These are phyloP conservation scores for Geopemphigus sp. DNA, from an alignment of 1,140 invertebrate genomes.

Conservation along the genomic window DNA sequence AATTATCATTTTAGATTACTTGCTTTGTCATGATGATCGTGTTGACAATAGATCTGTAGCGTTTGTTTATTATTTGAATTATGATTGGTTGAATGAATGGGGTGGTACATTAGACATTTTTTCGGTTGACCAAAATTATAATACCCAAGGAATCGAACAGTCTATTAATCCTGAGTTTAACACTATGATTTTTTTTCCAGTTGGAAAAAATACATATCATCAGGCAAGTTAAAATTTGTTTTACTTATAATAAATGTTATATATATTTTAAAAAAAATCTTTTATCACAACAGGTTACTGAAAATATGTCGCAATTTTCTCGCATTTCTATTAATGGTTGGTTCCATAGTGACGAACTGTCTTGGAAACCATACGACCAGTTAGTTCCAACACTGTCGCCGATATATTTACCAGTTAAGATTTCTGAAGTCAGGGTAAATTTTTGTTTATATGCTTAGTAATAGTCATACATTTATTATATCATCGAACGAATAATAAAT, in stretches of 20 bases:
- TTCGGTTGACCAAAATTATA: conserved; percentile 44
- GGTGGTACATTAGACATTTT: conserved; percentile 53
- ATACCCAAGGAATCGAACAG: conserved; percentile 21
- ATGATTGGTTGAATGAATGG: conserved; percentile 47
- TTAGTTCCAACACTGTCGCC: not conserved
- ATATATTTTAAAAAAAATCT: not conserved
- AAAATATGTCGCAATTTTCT: conserved; percentile 49
- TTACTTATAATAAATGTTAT: not conserved
- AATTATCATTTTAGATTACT: conserved; percentile 50
- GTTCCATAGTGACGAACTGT: conserved; percentile 50
- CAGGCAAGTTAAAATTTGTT: conserved; percentile 50
- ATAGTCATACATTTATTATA: no score
- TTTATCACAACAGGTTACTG: conserved; percentile 51
- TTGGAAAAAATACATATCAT: conserved; percentile 52
- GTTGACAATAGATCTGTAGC: conserved; percentile 52
- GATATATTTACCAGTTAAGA: not conserved
- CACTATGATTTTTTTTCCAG: conserved; percentile 53
- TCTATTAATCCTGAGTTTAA: conserved; percentile 51
- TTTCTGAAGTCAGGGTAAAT: not conserved
- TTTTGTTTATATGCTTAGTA: no score
- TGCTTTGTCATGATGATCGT: conserved; percentile 54
- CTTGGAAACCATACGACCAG: not conserved
- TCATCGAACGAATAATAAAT: no score
- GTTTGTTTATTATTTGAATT: conserved; percentile 53
- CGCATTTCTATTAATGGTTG: conserved; percentile 53